These are phyloP conservation scores for Corbicula japonica DNA, from an alignment of 2,888 invertebrate species.

Conservation along the genomic window DNA sequence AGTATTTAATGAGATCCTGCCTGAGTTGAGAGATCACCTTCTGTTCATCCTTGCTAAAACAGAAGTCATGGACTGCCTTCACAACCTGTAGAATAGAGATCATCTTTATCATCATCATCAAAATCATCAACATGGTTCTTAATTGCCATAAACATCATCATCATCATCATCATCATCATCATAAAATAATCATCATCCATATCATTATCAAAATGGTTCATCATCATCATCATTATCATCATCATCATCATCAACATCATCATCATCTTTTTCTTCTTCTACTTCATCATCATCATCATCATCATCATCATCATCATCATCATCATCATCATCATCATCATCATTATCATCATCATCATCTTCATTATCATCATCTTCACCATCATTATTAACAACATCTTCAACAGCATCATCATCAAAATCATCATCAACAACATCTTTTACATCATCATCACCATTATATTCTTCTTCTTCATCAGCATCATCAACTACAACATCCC, in stretches of 20 bases:
- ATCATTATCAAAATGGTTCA: background rate
- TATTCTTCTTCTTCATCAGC: no score
- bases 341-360: constrained; percentile 19
- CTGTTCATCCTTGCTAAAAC: constrained; percentile 75
- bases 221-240: background rate
- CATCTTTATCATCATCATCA: constrained; percentile 7
- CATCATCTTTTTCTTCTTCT: no score
- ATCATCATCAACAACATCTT: background rate
- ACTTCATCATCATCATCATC: background rate
- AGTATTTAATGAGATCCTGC: constrained; percentile 76
- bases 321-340: constrained; percentile 14
- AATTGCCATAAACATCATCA: background rate
- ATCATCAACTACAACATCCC: no score
- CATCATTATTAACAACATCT: background rate
- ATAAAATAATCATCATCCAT: no score
- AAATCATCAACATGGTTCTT: background rate
- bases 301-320: constrained; percentile 15
- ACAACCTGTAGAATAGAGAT: constrained; percentile 72
- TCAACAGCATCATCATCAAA: background rate
- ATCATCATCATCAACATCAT: constrained; percentile 6
- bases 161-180: background rate
- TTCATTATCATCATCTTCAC: background rate
- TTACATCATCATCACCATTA: no score
- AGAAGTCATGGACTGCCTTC: constrained; percentile 80
- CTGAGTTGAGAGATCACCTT: constrained; percentile 65